Conservation (phyloP, 2,797 vertebrate species). For the Scolopax bukidnonensis region DNA sequence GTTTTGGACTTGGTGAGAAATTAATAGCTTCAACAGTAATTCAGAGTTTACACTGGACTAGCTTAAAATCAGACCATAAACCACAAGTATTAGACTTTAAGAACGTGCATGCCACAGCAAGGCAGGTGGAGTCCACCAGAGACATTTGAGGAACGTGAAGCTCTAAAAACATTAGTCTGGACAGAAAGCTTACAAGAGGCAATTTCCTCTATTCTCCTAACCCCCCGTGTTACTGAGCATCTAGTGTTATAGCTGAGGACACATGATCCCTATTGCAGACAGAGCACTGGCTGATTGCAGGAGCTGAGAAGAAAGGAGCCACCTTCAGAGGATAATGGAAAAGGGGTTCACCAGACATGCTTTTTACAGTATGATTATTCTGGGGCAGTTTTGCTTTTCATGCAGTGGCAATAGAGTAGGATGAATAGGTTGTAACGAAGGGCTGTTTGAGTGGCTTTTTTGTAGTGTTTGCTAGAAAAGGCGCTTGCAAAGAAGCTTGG, state of each 20-base stretch:
- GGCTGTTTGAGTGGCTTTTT: background rate
- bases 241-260: background rate
- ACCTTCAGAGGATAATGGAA: background rate
- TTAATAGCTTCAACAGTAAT: background rate
- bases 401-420: background rate
- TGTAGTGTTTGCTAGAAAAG: background rate
- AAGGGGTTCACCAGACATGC: background rate
- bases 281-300: background rate
- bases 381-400: background rate
- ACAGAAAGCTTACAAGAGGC: background rate
- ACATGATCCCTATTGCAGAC: background rate
- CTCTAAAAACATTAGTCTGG: background rate
- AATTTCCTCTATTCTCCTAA: background rate
- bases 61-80: background rate
- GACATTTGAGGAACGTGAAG: background rate
- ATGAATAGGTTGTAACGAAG: background rate
- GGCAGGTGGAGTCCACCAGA: background rate
- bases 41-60: background rate
- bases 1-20: background rate
- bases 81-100: background rate
- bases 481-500: background rate
- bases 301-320: background rate
- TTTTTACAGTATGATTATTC: background rate
- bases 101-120: background rate
- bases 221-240: background rate